Evolutionary conservation across 37 sponge, comb jelly and placozoan species (phyloP).

Genomic region (Spongilla lacustris): DNA sequence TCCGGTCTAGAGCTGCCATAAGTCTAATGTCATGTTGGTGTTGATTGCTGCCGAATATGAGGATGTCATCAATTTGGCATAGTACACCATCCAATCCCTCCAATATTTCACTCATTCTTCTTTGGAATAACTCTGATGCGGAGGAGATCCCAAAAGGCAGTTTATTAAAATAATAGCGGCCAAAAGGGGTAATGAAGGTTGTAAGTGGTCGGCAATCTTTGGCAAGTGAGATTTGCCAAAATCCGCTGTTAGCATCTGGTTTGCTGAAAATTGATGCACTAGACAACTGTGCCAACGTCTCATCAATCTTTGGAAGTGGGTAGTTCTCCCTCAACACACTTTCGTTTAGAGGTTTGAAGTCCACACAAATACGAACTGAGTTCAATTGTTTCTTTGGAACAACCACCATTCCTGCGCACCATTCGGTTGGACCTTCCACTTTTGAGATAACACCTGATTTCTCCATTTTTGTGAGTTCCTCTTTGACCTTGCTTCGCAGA

Average conservation of each 20-base stretch:
- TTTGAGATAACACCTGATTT: constrained; percentile 28
- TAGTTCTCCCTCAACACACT: constrained; percentile 15
- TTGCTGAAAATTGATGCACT: constrained; percentile 1
- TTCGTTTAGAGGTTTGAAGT: constrained; percentile 20
- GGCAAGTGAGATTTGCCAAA: constrained; percentile 12
- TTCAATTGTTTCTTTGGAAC: constrained; percentile 17
- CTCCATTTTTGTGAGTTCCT: constrained; percentile 32
- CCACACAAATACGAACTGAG: constrained; percentile 16
- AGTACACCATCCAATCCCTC: too few species aligned
- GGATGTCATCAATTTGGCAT: too few species aligned
- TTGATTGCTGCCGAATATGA: too few species aligned
- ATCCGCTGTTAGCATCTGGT: constrained; percentile 4
- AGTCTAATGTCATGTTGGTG: too few species aligned
- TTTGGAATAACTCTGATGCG: too few species aligned
- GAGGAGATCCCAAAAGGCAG: too few species aligned
- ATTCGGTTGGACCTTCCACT: constrained; percentile 24
- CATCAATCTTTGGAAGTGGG: constrained; percentile 28
- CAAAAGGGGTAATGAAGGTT: too few species aligned
- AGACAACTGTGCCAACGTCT: constrained; percentile 17
- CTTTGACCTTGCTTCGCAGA: constrained; percentile 6
- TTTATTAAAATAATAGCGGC: too few species aligned
- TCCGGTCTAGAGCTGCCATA: too few species aligned
- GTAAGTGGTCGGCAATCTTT: too few species aligned
- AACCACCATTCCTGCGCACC: constrained; percentile 56
- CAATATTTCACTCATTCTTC: too few species aligned